Base-by-base conservation (phyloP, 1,140 invertebrate species). In the Zaprionus nigranus region DNA sequence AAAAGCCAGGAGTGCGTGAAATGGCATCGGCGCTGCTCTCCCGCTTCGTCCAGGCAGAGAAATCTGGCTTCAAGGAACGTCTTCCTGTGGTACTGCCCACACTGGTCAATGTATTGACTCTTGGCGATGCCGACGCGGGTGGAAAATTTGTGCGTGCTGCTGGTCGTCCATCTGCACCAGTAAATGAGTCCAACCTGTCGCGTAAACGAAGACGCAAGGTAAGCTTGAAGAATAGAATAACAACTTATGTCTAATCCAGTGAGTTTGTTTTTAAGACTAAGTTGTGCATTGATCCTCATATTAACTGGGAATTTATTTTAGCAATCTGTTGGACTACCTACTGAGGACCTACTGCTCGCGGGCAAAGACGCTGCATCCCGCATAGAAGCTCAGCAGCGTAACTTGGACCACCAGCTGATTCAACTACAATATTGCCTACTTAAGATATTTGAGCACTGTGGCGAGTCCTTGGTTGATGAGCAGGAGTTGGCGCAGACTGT, bases 11-110 rank as follows among this genome's bases (percentile, higher is more conserved):
- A 5, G 94, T 95, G 61, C 93, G 94, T 5, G 94, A 94, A 73
- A 86, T 97, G 70, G 96, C 94, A 1, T 94, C 94, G 1, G 95
- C 96, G 75, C 80, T 96, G 1, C 93, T 94, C 75, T 95, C 95
- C 1, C 87, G 96, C 36, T 97, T 97, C 93, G 95, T 96, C 0
- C 94, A 94, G 62, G 94, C 95, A 0, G 97, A 98, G 85, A 93
- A 94, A 49, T 93, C 94, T 5, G 91, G 94, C 0, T 97, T 98
- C 81, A 93, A 95, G 66, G 93, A 91, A 3, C 94, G 95, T n/a
- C 79, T 97, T 5, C 78, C 86, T 2, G 74, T 81, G 0, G 73
- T 96, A 5, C 90, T 97, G 0, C 94, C 95, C 3, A 69, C 95
- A n/a, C 75, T 96, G 5, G 91, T 94, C 3, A 92, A 94, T 30